Evolutionary conservation across 2,113 vertebrate genomes (phyloP).

Genomic region (Rhodinocichla rosea): DNA sequence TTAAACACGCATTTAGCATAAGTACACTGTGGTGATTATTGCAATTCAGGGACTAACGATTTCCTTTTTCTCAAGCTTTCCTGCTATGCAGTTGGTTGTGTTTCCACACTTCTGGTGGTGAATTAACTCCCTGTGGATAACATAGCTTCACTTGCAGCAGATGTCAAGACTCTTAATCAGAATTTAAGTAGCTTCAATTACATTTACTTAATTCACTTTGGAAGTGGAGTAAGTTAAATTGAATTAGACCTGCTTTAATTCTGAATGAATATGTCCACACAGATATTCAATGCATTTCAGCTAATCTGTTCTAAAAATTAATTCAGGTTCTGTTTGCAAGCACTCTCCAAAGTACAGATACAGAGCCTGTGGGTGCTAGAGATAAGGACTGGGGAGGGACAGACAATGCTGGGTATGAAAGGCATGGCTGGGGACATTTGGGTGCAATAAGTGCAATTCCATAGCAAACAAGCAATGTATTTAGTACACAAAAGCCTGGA

Average conservation of each 20-base stretch:
- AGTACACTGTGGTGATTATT: neutral
- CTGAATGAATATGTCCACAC: slow-evolving; percentile 6
- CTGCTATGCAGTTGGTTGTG: slow-evolving; percentile 32
- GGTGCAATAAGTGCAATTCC: neutral
- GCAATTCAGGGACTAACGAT: slow-evolving; percentile 4
- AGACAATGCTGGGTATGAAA: neutral
- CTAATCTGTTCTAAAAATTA: neutral
- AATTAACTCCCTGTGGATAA: slow-evolving; percentile 63
- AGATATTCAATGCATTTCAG: slow-evolving; percentile 8
- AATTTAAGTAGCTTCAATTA: slow-evolving; percentile 58
- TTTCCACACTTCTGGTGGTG: slow-evolving; percentile 34
- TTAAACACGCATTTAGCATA: neutral
- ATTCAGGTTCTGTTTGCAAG: neutral
- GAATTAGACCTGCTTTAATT: slow-evolving; percentile 43
- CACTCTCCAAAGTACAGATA: neutral
- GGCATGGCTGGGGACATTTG: neutral
- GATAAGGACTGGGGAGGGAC: neutral
- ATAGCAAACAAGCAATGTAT: neutral
- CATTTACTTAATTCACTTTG: slow-evolving; percentile 52
- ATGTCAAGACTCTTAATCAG: slow-evolving; percentile 64
- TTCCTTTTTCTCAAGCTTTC: slow-evolving; percentile 30
- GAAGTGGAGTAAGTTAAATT: slow-evolving; percentile 50
- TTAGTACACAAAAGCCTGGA: neutral
- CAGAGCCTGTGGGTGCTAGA: neutral
- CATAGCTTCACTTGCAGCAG: neutral